Percentiles rank a stretch among this genome's conserved stretches.
Conservation (phyloP, 2,888 invertebrate species). For the Lomographa bimaculata region DNA sequence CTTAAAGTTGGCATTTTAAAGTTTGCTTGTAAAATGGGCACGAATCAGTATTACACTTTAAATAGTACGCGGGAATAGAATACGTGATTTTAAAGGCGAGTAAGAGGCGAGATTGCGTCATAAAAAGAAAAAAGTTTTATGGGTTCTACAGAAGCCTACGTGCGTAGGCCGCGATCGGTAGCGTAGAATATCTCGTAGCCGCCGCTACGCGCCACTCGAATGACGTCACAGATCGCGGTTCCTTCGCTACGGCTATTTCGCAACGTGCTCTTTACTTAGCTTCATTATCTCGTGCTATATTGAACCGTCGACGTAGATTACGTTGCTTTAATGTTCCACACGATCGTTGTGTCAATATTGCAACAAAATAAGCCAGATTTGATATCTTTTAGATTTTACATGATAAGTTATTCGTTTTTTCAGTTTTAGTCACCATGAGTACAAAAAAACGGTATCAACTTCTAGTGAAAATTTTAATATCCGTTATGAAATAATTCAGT, state of each 20-base stretch:
- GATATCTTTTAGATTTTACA: not conserved
- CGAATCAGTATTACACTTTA: constrained; percentile 13
- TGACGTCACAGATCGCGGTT: constrained; percentile 46
- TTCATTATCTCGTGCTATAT: constrained; percentile 18
- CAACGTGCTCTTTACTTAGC: constrained; percentile 27
- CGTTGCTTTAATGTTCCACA: constrained; percentile 3
- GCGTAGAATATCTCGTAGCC: constrained; percentile 47
- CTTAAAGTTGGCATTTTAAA: constrained; percentile 14
- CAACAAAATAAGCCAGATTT: constrained; percentile 3
- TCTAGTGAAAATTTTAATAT: too few relatives aligned
- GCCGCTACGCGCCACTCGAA: constrained; percentile 41
- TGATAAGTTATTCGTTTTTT: not conserved
- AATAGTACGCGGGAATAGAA: constrained; percentile 8
- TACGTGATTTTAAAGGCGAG: constrained; percentile 19
- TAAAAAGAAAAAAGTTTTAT: constrained; percentile 28
- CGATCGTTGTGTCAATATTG: constrained; percentile 13
- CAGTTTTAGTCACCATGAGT: too few relatives aligned
- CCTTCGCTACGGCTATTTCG: constrained; percentile 40
- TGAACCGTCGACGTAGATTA: constrained; percentile 12
- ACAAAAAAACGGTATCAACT: too few relatives aligned
- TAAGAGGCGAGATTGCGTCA: constrained; percentile 26
- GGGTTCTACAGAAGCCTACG: constrained; percentile 29
- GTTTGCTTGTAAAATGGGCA: not conserved
- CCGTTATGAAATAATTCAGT: too few relatives aligned
- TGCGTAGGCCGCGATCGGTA: constrained; percentile 33